These are phyloP conservation scores for Monodelphis domestica DNA, from an alignment of 2,797 vertebrate genomes.

Conservation along the genomic window DNA sequence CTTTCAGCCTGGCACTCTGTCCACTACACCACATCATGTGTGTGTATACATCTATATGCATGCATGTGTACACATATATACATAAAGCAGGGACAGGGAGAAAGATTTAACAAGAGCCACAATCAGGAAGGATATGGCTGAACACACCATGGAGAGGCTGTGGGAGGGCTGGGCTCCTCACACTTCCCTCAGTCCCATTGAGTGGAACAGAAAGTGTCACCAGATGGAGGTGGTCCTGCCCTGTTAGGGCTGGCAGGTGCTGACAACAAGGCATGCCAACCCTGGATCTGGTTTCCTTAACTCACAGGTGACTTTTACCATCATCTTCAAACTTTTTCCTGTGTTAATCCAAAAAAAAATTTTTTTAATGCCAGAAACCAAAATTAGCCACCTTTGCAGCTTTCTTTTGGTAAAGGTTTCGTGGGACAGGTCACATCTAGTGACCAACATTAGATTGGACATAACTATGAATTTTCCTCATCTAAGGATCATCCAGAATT, in stretches of 20 bases:
- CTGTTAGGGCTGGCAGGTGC: not conserved
- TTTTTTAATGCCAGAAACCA: not conserved
- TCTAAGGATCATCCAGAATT: not conserved
- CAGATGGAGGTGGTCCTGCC: not conserved
- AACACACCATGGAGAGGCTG: not conserved
- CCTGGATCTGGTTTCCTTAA: not conserved
- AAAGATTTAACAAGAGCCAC: not conserved
- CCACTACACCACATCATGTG: too few relatives aligned
- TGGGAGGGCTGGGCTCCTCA: not conserved
- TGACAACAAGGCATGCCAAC: not conserved
- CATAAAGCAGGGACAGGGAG: too few relatives aligned
- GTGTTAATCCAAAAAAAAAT: too few relatives aligned
- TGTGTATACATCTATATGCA: too few relatives aligned
- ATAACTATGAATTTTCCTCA: not conserved
- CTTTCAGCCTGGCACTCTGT: too few relatives aligned
- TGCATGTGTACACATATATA: too few relatives aligned
- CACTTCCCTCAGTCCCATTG: not conserved
- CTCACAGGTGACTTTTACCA: not conserved
- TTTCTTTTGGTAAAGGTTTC: not conserved
- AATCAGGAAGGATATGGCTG: not conserved
- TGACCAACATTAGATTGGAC: not conserved
- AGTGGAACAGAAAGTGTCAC: not conserved
- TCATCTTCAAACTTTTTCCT: not conserved
- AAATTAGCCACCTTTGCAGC: not conserved
- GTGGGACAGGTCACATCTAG: not conserved